Evolutionary conservation across 2,113 vertebrate genomes (phyloP), one percentile per base, ranked within the genome.

Genomic region (Jaculus jaculus): DNA sequence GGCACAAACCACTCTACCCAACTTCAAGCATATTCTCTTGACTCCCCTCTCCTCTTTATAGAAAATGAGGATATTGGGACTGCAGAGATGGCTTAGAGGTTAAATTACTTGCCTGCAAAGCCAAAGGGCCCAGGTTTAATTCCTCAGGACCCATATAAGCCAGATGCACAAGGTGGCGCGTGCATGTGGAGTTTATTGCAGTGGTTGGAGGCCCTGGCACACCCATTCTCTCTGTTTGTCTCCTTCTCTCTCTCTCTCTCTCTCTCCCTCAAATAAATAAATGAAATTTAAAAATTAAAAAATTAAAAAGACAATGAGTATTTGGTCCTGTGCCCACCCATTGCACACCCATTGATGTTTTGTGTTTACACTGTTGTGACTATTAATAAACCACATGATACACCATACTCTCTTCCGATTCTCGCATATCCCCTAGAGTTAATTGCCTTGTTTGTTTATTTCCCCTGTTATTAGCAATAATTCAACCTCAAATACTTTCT

Each of bases 371-470:
- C 18, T 82, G 11, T 60, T 69, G 39, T 68, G 51, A 91, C n/a
- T 34, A 1, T 24, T 71, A 32, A 58, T 30, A 47, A 54, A 16
- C n/a, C 54, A 8, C 12, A 60, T 71, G 42, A 32, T 32, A 17
- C 10, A 26, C 65, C 58, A 5, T 24, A 61, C 15, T 75, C 11
- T 32, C 61, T 82, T 71, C 37, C 39, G 87, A 69, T 47, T 34
- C 39, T 47, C 58, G 73, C 21, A 30, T 79, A 34, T 77, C 73
- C 73, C 80, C 58, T 69, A 24, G 80, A 95, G 65, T 75, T 89
- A 90, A 69, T 68, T 90, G 58, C 66, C 71, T 72, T 81, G 32
- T 28, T 93, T 88, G 72, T 87, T 91, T 95, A 82, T 94, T 96
- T 80, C 5, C 39, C n/a, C 34, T 87, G 37, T 61, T 95, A 80